These are phyloP conservation scores for Trachythela sp. DNA, from an alignment of 64 coral and sea anemone species.

Conservation along the genomic window DNA sequence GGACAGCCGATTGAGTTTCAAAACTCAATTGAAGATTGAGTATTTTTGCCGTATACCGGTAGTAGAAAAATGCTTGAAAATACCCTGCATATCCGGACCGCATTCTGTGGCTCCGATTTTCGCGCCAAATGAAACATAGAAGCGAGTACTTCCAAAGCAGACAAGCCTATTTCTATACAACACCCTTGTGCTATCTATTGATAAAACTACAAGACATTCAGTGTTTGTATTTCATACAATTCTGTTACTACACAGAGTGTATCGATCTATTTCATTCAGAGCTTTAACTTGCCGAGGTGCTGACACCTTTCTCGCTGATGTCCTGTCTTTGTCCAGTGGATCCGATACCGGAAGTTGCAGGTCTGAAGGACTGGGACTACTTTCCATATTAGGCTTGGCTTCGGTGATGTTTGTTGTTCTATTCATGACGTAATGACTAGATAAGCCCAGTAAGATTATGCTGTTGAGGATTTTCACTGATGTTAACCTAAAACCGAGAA, in stretches of 20 bases:
- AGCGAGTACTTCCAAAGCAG: too few species aligned
- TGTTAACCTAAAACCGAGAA: slow-evolving; percentile 48
- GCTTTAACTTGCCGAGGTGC: slow-evolving; percentile 54
- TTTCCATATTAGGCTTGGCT: not conserved
- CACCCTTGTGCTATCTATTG: too few species aligned
- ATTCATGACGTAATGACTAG: slow-evolving; percentile 68
- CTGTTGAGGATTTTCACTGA: slow-evolving; percentile 91
- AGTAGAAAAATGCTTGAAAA: too few species aligned
- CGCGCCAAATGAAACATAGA: too few species aligned
- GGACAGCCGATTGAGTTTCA: too few species aligned
- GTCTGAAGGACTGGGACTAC: not conserved
- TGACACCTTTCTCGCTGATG: not conserved
- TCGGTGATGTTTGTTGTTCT: slow-evolving; percentile 46
- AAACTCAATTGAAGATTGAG: too few species aligned
- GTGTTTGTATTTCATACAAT: slow-evolving; percentile 53
- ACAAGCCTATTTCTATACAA: too few species aligned
- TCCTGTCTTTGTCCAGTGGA: not conserved
- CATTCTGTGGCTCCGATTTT: too few species aligned
- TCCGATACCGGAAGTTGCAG: not conserved
- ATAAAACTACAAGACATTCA: not conserved
- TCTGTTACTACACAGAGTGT: slow-evolving; percentile 89
- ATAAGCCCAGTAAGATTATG: slow-evolving; percentile 89
- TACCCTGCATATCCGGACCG: too few species aligned
- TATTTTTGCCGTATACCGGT: too few species aligned
- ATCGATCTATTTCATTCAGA: slow-evolving; percentile 84